These are phyloP conservation scores for Graptemys geographica DNA, from an alignment of 2,797 vertebrate genomes.

Conservation along the genomic window DNA sequence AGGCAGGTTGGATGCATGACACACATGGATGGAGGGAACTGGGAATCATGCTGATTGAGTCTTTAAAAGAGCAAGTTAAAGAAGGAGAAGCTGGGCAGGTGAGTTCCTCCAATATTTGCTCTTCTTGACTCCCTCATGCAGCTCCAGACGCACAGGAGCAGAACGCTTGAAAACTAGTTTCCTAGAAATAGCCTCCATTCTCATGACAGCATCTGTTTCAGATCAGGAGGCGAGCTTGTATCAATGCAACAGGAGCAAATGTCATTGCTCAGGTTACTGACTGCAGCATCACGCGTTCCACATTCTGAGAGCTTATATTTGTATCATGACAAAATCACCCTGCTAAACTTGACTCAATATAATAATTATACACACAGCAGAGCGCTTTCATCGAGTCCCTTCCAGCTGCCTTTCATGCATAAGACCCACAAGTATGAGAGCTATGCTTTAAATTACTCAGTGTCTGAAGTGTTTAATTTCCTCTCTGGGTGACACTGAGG, in stretches of 20 bases:
- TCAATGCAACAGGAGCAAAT: not conserved
- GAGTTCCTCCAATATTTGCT: not conserved
- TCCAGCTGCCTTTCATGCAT: constrained; percentile 47
- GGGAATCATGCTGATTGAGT: not conserved
- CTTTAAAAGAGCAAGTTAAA: not conserved
- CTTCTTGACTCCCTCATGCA: not conserved
- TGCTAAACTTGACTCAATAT: constrained; percentile 28
- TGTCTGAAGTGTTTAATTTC: constrained; percentile 68
- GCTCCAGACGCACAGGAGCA: constrained; percentile 8
- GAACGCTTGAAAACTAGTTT: not conserved
- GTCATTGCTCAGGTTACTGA: constrained; percentile 39
- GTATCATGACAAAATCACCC: constrained; percentile 40
- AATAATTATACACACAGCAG: constrained; percentile 48
- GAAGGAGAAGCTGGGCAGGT: not conserved
- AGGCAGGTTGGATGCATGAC: not conserved
- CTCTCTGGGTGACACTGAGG: constrained; percentile 67
- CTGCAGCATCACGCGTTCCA: constrained; percentile 5
- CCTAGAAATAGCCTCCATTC: constrained; percentile 42
- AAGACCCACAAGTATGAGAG: constrained; percentile 52
- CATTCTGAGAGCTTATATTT: constrained; percentile 53
- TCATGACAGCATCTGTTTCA: not conserved
- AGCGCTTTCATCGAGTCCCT: constrained; percentile 19
- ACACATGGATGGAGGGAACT: not conserved
- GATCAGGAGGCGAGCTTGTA: not conserved
- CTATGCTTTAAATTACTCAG: constrained; percentile 42